Base-by-base conservation (phyloP, 2,797 vertebrate genomes). In the Melanotaenia pygmaea region DNA sequence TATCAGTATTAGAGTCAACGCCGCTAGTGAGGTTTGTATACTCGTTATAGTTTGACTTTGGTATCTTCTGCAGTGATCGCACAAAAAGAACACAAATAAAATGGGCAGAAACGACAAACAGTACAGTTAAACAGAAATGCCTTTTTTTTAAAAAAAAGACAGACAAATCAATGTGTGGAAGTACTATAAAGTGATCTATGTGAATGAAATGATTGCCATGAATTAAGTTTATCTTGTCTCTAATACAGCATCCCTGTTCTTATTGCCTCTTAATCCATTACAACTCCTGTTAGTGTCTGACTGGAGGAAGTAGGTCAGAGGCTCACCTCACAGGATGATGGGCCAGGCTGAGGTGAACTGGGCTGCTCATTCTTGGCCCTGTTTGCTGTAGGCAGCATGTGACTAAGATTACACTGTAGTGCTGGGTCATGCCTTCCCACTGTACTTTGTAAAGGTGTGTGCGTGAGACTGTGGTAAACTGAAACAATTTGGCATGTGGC, bases 401-500 rank as follows among this genome's bases (percentile, higher is more conserved):
- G 89, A 92, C 72, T 82, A 63, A 84, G 91, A 90, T 93, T 91
- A 91, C 65, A 77, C 65, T 62, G 57, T 40, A 70, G 66, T 83
- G 84, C 79, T 81, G 77, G 77, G 81, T 90, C 84, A 87, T 76
- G 82, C 68, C 69, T 86, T 74, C 34, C 58, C 72, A 79, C 70
- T 84, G 70, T 77, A 45, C 70, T 75, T 61, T 73, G 69, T 79
- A 47, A 65, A 68, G 45, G 75, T 76, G 73, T 77, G 37, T 75
- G 59, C 38, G 40, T 65, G 59, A 38, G 35, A 79, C 67, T 70
- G 64, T 58, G 62, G 12, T 59, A n/a, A 81, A 66, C 1, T 16
- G n/a, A 65, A 43, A 58, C 2, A 18, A 24, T 72, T 47, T 43
- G 18, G 7, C 20, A n/a, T 16, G 50, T 65, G 9, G 34, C 1